Evolutionary conservation across 2,888 invertebrate species (phyloP), one percentile per base, ranked within the genome.

Genomic region (Oeneis ivallda): DNA sequence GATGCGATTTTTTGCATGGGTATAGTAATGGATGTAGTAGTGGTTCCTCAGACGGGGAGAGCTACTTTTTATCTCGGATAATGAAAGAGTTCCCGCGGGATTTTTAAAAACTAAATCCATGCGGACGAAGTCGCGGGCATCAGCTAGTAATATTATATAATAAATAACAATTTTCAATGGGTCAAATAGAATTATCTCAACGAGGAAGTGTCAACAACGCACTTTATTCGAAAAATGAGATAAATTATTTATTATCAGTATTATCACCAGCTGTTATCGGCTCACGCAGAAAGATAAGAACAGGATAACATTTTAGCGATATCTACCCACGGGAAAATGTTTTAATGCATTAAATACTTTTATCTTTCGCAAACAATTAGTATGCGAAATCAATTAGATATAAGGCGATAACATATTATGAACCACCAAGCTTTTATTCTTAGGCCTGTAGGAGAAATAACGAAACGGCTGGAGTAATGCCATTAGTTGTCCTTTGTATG

Each of bases 301-400:
- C 41, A 41, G 50, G 60, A 61, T 52, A 61, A 39, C 19, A 32
- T 32, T 53, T 17, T 34, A 11, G 19, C 26, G 50, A 60, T 58
- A 26, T 26, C 26, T 26, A 26, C 26, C 26, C 26, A 61, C 19
- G 45, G 17, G 13, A 54, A 6, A 67, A 57, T 65, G 50, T 11
- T 67, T 34, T 67, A 9, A 50, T 63, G 53, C 52, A 59, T 45
- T 64, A 58, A 61, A 57, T 58, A 5, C 10, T 60, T 58, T 68
- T 65, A 63, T 69, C 67, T 60, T 49, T 34, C 11, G 39, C 65
- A 63, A 67, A 45, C 57, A 65, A 61, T 65, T 53, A 56, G 47
- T 56, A 65, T 47, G 52, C 53, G 34, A 69, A 64, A 62, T 53
- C 66, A 63, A 62, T 69, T 62, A 66, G 2, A 2, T 15, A n/a